Conservation (phyloP, 2,888 invertebrate genomes). For the Octodonta nipae region DNA sequence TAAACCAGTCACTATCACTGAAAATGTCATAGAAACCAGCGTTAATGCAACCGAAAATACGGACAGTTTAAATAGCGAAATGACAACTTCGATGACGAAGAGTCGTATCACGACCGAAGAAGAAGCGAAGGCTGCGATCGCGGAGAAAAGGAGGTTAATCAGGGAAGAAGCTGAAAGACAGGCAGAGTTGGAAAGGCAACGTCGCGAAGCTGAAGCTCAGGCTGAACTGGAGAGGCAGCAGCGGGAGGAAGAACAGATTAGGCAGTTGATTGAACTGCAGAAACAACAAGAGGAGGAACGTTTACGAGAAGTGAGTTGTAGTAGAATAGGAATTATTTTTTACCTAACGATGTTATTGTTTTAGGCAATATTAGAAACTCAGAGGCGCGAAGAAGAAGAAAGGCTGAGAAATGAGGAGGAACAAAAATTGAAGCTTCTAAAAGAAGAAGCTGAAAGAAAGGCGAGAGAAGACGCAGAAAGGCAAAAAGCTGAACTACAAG, state of each 20-base stretch:
- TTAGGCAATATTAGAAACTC: slow-evolving; percentile 53
- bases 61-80: slow-evolving; percentile 22
- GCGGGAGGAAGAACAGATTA: slow-evolving; percentile 73
- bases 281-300: slow-evolving; percentile 74
- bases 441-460: slow-evolving; percentile 64
- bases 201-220: slow-evolving; percentile 58
- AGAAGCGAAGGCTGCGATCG: slow-evolving; percentile 85
- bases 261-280: slow-evolving; percentile 65
- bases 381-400: slow-evolving; percentile 67
- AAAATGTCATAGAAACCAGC: slow-evolving; percentile 8
- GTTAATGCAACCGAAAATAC: slow-evolving; percentile 10
- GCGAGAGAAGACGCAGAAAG: slow-evolving; percentile 79
- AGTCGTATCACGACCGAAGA: slow-evolving; percentile 74
- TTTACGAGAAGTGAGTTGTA: slow-evolving; percentile 58
- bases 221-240: slow-evolving; percentile 57
- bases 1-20: not conserved
- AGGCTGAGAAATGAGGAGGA: slow-evolving; percentile 54
- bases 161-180: slow-evolving; percentile 84
- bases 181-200: slow-evolving; percentile 69
- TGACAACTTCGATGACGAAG: slow-evolving; percentile 52
- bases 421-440: slow-evolving; percentile 48
- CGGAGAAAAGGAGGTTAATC: slow-evolving; percentile 75
- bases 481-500: slow-evolving; percentile 68
- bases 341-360: not conserved
- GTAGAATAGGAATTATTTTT: not conserved